A percentile compares a stretch with the other conserved stretches of the same genome.
phyloP scores from a whole-genome alignment of 2,113 vertebrate species.

The Carollia perspicillata region DNA sequence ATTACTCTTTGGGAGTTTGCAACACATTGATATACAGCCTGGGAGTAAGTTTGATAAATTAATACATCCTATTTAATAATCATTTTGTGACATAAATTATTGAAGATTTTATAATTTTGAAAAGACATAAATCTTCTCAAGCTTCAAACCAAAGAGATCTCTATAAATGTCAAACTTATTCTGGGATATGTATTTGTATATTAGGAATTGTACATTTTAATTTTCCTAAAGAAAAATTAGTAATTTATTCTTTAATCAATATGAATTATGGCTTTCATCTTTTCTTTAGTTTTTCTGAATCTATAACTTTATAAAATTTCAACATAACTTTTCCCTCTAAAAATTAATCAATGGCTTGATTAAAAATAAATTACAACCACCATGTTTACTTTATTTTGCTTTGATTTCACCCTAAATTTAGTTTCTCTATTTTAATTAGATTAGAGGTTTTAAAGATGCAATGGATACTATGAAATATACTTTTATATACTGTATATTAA shows the following conservation, averaged over 20 bases:
- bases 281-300: conserved; percentile 44
- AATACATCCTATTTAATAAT: conserved; percentile 30
- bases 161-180: background rate
- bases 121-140: background rate
- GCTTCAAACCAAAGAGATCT: background rate
- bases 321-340: conserved; percentile 49
- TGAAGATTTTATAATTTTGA: background rate
- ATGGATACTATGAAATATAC: background rate
- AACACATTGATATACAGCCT: background rate
- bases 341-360: conserved; percentile 65
- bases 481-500: background rate
- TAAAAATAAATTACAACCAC: conserved; percentile 63
- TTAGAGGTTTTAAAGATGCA: background rate
- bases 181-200: background rate
- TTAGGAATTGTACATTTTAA: background rate
- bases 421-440: conserved; percentile 30
- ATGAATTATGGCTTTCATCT: conserved; percentile 19
- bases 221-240: conserved; percentile 28
- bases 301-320: conserved; percentile 57
- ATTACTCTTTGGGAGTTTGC: background rate
- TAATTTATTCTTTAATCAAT: conserved; percentile 44
- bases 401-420: conserved; percentile 24
- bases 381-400: conserved; percentile 46
- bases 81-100: background rate
- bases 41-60: background rate